These are phyloP conservation scores for Geotrypetes seraphini DNA, from an alignment of 2,797 vertebrate genomes.

Conservation along the genomic window DNA sequence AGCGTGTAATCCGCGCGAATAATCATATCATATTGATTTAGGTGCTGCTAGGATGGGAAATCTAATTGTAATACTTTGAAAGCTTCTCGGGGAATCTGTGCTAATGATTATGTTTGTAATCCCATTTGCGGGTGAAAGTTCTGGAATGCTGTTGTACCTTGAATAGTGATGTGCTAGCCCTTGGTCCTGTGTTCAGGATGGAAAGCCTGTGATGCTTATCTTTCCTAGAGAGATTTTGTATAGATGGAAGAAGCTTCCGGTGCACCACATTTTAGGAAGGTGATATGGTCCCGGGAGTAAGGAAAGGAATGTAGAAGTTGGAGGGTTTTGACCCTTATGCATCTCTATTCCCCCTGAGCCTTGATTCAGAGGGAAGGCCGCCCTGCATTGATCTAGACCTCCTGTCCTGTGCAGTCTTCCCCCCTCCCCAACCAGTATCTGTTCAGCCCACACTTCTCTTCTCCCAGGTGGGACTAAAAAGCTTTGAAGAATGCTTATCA, in stretches of 20 bases:
- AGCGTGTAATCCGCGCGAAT: slow-evolving; percentile 55
- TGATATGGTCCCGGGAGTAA: too few relatives aligned
- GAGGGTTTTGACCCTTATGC: too few relatives aligned
- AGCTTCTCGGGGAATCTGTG: slow-evolving; percentile 54
- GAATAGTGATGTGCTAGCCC: slow-evolving; percentile 18
- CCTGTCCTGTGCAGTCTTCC: too few relatives aligned
- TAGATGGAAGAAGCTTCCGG: too few relatives aligned
- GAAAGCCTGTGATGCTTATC: neutral
- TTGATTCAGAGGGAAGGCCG: too few relatives aligned
- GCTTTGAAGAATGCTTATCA: slow-evolving; percentile 13
- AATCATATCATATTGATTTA: slow-evolving; percentile 69
- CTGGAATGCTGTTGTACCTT: slow-evolving; percentile 30
- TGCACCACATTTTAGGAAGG: too few relatives aligned
- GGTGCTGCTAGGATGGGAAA: slow-evolving; percentile 62
- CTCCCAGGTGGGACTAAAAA: slow-evolving; percentile 8
- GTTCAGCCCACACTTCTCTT: neutral
- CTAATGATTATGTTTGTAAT: slow-evolving; percentile 65
- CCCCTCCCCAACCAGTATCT: too few relatives aligned
- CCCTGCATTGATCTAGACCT: too few relatives aligned
- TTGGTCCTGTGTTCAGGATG: too few relatives aligned
- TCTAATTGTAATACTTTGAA: slow-evolving; percentile 64
- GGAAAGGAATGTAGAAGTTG: too few relatives aligned
- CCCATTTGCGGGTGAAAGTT: slow-evolving; percentile 62
- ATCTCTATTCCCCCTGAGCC: too few relatives aligned
- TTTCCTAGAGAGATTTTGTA: too few relatives aligned